Conservation (phyloP, 2,888 invertebrate genomes). For the Hypolimnas misippus region DNA sequence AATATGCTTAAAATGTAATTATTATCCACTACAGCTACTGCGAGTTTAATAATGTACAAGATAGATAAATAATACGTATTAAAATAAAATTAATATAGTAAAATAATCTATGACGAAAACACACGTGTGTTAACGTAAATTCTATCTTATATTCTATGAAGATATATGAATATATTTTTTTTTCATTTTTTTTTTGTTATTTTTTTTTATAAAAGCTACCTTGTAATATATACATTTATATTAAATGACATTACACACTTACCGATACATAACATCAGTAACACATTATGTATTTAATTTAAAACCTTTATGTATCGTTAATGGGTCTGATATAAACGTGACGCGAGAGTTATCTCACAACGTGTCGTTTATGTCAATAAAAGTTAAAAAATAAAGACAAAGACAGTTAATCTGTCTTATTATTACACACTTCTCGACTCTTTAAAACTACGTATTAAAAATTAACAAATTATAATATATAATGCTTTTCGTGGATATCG, state of each 20-base stretch:
- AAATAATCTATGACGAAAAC: not conserved
- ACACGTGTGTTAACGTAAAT: not conserved
- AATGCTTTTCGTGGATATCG: too few species aligned
- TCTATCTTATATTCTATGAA: not conserved
- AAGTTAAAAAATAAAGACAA: too few species aligned
- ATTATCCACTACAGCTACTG: slow-evolving; percentile 22
- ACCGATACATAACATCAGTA: not conserved
- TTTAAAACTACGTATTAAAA: too few species aligned
- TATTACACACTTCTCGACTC: too few species aligned
- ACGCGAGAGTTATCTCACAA: too few species aligned
- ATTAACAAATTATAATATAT: too few species aligned
- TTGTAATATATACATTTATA: not conserved
- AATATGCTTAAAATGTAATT: not conserved
- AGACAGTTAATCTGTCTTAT: too few species aligned
- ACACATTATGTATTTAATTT: not conserved
- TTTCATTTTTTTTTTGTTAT: not conserved
- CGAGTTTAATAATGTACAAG: slow-evolving; percentile 3
- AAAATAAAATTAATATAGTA: not conserved
- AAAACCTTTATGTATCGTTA: too few species aligned
- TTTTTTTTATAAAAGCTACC: slow-evolving; percentile 4
- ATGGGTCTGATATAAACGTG: too few species aligned
- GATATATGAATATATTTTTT: not conserved
- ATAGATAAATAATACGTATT: not conserved
- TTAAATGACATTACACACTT: not conserved
- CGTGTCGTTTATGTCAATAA: too few species aligned